These are phyloP conservation scores for Habropoda laboriosa DNA, from an alignment of 1,140 invertebrate genomes.

Conservation along the genomic window DNA sequence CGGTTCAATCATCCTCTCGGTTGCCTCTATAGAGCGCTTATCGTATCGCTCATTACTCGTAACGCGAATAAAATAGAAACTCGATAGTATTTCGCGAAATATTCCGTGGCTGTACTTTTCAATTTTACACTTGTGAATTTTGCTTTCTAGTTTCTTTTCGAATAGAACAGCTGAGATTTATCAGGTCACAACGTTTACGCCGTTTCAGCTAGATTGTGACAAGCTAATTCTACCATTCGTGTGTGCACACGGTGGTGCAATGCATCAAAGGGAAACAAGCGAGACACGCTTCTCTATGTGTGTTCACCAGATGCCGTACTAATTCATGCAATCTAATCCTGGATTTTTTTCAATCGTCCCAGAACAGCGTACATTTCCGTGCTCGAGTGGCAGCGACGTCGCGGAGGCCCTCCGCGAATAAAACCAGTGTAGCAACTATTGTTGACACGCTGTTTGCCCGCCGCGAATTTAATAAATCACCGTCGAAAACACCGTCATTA, in stretches of 20 bases:
- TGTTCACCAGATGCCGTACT: constrained; percentile 40
- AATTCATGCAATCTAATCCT: constrained; percentile 51
- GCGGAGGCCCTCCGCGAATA: neutral
- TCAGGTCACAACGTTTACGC: neutral
- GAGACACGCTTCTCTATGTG: too few relatives aligned
- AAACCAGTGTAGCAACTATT: constrained; percentile 14
- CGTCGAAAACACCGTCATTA: neutral
- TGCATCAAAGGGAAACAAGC: too few relatives aligned
- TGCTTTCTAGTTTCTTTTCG: neutral
- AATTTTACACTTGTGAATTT: neutral
- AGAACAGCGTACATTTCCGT: constrained; percentile 32
- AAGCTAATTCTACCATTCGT: constrained; percentile 6
- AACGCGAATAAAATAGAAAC: neutral
- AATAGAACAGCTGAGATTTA: neutral
- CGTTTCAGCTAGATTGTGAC: constrained; percentile 9
- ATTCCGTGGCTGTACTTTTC: neutral
- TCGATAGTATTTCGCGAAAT: neutral
- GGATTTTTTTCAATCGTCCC: constrained; percentile 40
- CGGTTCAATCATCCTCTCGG: neutral
- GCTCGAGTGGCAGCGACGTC: constrained; percentile 27
- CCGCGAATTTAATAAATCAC: constrained; percentile 28
- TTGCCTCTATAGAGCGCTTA: neutral
- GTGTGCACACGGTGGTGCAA: neutral
- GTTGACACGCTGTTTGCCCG: constrained; percentile 16
- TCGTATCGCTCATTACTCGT: neutral